phyloP scores from a whole-genome alignment of 2,888 invertebrate species.

The Eristalis intricaria region DNA sequence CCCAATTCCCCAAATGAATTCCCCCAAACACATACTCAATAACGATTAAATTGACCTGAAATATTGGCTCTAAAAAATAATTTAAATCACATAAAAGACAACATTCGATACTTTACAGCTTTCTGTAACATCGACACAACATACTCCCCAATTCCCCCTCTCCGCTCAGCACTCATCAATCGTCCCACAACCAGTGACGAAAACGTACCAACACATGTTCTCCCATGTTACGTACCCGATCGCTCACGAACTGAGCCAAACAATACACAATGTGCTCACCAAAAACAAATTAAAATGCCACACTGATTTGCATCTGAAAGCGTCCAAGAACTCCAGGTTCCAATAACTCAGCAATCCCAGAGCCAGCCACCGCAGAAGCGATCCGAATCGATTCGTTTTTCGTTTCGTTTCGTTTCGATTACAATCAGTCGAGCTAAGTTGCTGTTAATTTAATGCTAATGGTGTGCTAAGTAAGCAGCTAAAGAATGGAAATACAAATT shows the following conservation, averaged over 20 bases:
- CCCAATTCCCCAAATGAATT: constrained; percentile 42
- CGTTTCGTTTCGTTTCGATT: constrained; percentile 67
- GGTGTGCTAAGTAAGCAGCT: constrained; percentile 72
- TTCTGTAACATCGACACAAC: constrained; percentile 43
- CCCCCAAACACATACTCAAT: constrained; percentile 48
- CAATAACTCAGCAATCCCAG: constrained; percentile 60
- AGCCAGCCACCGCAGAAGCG: constrained; percentile 58
- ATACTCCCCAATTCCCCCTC: background rate
- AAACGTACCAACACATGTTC: constrained; percentile 58
- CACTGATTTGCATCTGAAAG: constrained; percentile 70
- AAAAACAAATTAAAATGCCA: constrained; percentile 72
- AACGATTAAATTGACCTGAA: constrained; percentile 70
- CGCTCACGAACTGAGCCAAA: constrained; percentile 40
- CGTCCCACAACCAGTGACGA: background rate
- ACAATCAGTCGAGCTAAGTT: constrained; percentile 69
- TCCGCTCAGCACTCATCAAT: background rate
- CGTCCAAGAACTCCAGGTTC: constrained; percentile 57
- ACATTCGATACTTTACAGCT: constrained; percentile 65
- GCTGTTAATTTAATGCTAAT: constrained; percentile 72
- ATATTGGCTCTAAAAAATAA: constrained; percentile 70
- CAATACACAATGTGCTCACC: constrained; percentile 59
- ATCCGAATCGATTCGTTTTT: constrained; percentile 58
- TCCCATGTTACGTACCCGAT: constrained; percentile 56
- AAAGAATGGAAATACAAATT: constrained; percentile 72
- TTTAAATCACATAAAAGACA: constrained; percentile 67